Conservation (phyloP, 2,888 invertebrate genomes). For the Platypus cylindrus region DNA sequence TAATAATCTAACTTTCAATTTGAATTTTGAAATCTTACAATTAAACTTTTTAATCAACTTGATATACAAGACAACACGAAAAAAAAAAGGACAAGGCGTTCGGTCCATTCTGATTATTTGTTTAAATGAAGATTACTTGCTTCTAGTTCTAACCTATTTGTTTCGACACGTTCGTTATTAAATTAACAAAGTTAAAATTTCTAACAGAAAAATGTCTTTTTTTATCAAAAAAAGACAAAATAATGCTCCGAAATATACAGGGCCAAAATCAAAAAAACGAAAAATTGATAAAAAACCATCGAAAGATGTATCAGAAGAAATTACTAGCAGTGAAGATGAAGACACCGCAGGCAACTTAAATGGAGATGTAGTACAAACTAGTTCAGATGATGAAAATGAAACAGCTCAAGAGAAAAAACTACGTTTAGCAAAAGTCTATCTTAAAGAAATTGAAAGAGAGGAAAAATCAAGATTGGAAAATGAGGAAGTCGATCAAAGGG, state of each 20-base stretch:
- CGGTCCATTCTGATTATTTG: too few relatives aligned
- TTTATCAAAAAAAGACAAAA: slow-evolving; percentile 27
- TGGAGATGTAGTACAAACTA: slow-evolving; percentile 34
- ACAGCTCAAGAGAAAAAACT: slow-evolving; percentile 85
- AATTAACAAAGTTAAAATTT: too few relatives aligned
- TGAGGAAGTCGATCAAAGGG: slow-evolving; percentile 50
- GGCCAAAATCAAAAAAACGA: slow-evolving; percentile 19
- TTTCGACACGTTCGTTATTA: too few relatives aligned
- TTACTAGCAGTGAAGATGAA: slow-evolving; percentile 53
- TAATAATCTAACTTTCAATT: too few relatives aligned
- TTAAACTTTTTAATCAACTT: too few relatives aligned
- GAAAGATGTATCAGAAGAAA: slow-evolving; percentile 35
- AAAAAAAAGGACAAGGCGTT: too few relatives aligned
- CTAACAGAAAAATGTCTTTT: slow-evolving; percentile 30
- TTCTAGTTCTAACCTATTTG: too few relatives aligned
- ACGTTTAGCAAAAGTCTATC: slow-evolving; percentile 77
- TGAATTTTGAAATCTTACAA: too few relatives aligned
- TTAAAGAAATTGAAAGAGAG: slow-evolving; percentile 75
- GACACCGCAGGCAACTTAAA: slow-evolving; percentile 41
- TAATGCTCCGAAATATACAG: slow-evolving; percentile 18
- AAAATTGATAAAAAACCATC: slow-evolving; percentile 12
- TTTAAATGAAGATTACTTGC: too few relatives aligned
- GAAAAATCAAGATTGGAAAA: slow-evolving; percentile 57
- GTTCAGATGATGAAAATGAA: slow-evolving; percentile 54
- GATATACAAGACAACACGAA: too few relatives aligned